Base-by-base conservation (phyloP, 64 coral and sea anemone genomes). In the Platygyra sinensis region DNA sequence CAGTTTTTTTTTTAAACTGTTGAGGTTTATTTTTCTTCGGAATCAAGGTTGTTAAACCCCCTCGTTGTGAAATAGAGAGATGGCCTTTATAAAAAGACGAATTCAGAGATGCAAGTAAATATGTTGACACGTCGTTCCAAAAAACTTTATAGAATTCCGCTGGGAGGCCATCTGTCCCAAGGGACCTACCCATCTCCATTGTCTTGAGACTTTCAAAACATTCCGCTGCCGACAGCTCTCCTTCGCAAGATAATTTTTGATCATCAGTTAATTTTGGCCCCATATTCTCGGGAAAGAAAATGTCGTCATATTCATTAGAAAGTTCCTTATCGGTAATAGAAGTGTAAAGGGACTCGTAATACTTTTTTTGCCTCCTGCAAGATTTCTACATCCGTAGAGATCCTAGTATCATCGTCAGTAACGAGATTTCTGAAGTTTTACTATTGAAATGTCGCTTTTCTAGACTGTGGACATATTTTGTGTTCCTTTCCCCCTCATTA, bases 401-500 rank as follows among this genome's bases (percentile, higher is more conserved):
- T 9, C 1, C 54, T 57, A 2, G 15, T 2, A 9, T 15, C 10
- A 16, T 16, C 54, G 10, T 13, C 54, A 16, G 54, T 57, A 10
- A 10, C 10, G 10, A 57, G 54, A 57, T 57, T 57, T 57, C 32
- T 73, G 24, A 86, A n/a, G 30, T 52, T 27, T 50, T 86, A 25
- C 57, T 30, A 20, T 57, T 87, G 27, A 42, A 87, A 42, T 87
- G 69, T 46, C 69, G 65, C 52, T 74, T 87, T 49, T 75, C 69
- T 16, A 87, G 20, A 33, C 52, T 75, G 17, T 54, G 52, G 10
- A 74, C 60, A 18, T 57, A 52, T 76, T 49, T 49, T 39, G 73
- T 76, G 39, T 87, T 76, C 24, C 67, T 86, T 87, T 87, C 86
- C 13, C 86, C 86, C 31, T 87, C 86, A 60, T 87, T 87, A 62